Conservation (phyloP, 2,797 vertebrate genomes). For the Huso huso region DNA sequence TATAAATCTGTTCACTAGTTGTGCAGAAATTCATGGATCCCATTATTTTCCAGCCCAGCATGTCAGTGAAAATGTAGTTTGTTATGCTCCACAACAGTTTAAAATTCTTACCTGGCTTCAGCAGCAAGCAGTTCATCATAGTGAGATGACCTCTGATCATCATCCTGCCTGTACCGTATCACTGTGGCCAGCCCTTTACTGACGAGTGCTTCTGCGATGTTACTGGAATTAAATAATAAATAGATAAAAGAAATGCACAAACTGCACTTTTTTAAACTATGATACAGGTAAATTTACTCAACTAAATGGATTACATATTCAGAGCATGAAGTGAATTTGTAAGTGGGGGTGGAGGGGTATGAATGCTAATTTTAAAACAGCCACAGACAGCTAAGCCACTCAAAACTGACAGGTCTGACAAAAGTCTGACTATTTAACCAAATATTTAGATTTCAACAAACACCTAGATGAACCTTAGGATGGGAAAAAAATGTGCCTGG, state of each 20-base stretch:
- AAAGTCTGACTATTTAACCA: too few species aligned
- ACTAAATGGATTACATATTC: neutral
- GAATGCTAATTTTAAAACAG: too few species aligned
- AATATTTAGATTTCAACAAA: too few species aligned
- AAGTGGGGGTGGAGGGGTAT: neutral
- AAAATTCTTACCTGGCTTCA: constrained; percentile 74
- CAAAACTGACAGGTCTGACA: too few species aligned
- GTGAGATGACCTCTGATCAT: constrained; percentile 91
- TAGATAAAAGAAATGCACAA: constrained; percentile 23
- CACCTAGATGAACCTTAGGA: too few species aligned
- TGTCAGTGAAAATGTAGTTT: too few species aligned
- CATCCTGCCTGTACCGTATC: constrained; percentile 91
- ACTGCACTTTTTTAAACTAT: neutral
- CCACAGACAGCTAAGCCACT: too few species aligned
- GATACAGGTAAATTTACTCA: neutral
- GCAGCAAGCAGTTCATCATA: constrained; percentile 91
- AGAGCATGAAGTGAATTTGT: neutral
- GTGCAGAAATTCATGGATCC: too few species aligned
- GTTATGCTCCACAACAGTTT: too few species aligned
- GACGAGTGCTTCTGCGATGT: constrained; percentile 90
- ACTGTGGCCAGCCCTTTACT: constrained; percentile 92
- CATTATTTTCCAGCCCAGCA: too few species aligned
- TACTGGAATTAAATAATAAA: constrained; percentile 53
- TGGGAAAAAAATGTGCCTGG: too few species aligned
- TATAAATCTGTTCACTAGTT: too few species aligned